Evolutionary conservation across 2,888 invertebrate genomes (phyloP).

Genomic region (Volucella zonaria): DNA sequence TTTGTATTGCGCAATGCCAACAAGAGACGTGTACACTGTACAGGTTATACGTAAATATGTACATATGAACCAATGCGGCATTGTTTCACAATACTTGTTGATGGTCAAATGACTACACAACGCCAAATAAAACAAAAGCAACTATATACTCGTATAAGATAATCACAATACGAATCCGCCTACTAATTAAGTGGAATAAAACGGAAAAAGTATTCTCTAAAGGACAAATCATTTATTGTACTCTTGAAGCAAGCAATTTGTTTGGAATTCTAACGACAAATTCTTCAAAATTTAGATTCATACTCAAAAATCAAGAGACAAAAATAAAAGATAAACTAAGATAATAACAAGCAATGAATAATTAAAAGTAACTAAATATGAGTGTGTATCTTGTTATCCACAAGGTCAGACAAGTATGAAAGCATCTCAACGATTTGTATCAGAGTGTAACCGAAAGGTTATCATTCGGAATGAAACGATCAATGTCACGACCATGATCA

Average conservation of each 20-base stretch:
- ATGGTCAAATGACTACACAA: conserved; percentile 30
- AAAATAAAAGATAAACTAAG: conserved; percentile 11
- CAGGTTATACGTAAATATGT: background rate
- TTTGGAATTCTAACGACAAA: conserved; percentile 41
- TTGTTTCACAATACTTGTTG: conserved; percentile 27
- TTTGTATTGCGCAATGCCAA: conserved; percentile 60
- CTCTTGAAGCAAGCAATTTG: conserved; percentile 23
- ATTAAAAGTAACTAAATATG: background rate
- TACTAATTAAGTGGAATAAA: conserved; percentile 53
- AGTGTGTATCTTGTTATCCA: background rate
- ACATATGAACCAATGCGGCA: conserved; percentile 22
- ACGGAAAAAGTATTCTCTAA: conserved; percentile 34
- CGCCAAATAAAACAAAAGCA: conserved; percentile 10
- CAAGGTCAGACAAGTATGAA: conserved; percentile 16
- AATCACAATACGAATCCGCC: conserved; percentile 66
- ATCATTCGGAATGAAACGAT: background rate
- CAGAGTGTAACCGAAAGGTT: background rate
- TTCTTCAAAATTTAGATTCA: conserved; percentile 52
- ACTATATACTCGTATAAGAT: conserved; percentile 34
- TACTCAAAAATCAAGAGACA: background rate
- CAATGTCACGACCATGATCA: conserved; percentile 25
- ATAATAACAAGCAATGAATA: conserved; percentile 1
- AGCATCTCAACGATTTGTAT: background rate
- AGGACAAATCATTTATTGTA: conserved; percentile 67
- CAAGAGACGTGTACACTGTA: conserved; percentile 33